These are phyloP conservation scores for Sebastolobus alascanus DNA, from an alignment of 2,797 vertebrate species.

Conservation along the genomic window DNA sequence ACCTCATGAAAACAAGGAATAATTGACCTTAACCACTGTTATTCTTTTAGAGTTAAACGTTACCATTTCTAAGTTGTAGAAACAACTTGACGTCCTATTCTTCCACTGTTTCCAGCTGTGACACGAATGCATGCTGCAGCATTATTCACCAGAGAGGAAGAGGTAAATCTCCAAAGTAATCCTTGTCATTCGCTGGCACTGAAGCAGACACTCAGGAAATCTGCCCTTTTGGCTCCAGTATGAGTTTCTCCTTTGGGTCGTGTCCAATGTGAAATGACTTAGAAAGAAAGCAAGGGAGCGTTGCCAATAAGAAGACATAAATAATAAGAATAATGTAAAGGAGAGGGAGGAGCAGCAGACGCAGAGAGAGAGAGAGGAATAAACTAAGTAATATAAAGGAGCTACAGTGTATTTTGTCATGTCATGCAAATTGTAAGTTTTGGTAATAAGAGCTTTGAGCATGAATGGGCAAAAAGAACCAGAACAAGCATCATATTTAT, in stretches of 20 bases:
- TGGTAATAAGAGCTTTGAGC: conserved; percentile 55
- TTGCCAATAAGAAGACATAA: conserved; percentile 38
- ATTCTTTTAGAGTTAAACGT: background rate
- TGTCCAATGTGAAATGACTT: conserved; percentile 60
- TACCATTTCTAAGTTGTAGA: background rate
- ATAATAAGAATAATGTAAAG: conserved; percentile 25
- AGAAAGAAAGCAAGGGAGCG: conserved; percentile 8
- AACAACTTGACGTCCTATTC: conserved; percentile 5
- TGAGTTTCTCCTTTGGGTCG: conserved; percentile 47
- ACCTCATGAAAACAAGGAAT: background rate
- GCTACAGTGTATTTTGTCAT: conserved; percentile 34
- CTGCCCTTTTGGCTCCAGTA: conserved; percentile 44
- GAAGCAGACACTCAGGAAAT: conserved; percentile 58
- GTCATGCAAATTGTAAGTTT: conserved; percentile 58
- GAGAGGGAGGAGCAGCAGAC: conserved; percentile 1
- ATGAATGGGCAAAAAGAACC: conserved; percentile 34
- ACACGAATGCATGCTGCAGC: conserved; percentile 34
- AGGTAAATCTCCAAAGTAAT: conserved; percentile 65
- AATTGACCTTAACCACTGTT: background rate
- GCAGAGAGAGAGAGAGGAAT: conserved; percentile 7
- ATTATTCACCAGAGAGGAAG: conserved; percentile 37
- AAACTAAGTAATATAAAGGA: conserved; percentile 10
- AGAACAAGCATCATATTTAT: conserved; percentile 44
- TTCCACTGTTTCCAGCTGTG: conserved; percentile 1
- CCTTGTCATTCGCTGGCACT: conserved; percentile 60